Evolutionary conservation across 2,888 invertebrate species (phyloP).

Genomic region (Eristalis tenax): DNA sequence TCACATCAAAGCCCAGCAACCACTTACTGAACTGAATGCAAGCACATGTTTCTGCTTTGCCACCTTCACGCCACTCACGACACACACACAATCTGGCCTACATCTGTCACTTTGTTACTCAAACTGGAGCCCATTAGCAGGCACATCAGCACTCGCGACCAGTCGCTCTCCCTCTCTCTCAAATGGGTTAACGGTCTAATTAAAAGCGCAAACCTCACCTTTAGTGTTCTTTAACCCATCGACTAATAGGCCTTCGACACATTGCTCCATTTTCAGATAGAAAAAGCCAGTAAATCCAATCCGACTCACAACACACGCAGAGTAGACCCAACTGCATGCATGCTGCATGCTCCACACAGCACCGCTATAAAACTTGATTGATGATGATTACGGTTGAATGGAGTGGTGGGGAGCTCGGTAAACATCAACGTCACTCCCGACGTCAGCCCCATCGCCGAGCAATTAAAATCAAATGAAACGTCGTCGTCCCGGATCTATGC

Average conservation of each 20-base stretch:
- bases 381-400: conserved; percentile 48
- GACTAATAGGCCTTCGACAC: background rate
- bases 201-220: conserved; percentile 8
- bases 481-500: conserved; percentile 28
- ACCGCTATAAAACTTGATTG: conserved; percentile 56
- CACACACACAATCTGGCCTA: background rate
- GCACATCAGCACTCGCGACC: background rate
- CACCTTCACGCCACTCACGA: background rate
- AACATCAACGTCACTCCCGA: conserved; percentile 9
- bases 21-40: background rate
- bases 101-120: conserved; percentile 1
- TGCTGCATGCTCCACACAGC: background rate
- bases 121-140: conserved; percentile 24
- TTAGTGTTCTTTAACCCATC: conserved; percentile 17
- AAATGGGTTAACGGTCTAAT: conserved; percentile 37
- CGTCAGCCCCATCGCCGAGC: conserved; percentile 12
- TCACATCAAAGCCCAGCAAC: background rate
- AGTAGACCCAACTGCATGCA: conserved; percentile 16
- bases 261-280: conserved; percentile 19
- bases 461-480: conserved; percentile 68
- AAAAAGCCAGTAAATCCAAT: conserved; percentile 16
- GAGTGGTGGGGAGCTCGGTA: background rate
- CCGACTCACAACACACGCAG: background rate
- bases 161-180: background rate
- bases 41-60: background rate